These are phyloP conservation scores for Papilio machaon DNA, from an alignment of 1,140 invertebrate genomes.

Conservation along the genomic window DNA sequence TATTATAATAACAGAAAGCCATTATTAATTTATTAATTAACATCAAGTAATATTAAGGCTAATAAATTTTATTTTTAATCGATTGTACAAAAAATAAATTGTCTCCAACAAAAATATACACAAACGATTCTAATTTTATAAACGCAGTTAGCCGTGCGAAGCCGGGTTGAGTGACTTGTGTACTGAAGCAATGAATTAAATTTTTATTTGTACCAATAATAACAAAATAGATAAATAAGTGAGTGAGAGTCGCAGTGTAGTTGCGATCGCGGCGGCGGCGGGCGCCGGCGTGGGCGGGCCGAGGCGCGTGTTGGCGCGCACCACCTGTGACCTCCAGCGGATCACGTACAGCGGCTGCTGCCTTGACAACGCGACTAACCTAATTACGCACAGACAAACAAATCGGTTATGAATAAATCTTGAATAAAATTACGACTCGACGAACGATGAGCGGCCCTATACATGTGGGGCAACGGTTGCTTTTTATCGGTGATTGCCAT, in stretches of 20 bases:
- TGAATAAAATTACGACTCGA: neutral
- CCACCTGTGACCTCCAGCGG: constrained; percentile 86
- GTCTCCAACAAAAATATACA: neutral
- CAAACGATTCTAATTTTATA: neutral
- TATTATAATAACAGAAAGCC: too few relatives aligned
- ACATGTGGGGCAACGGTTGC: too few relatives aligned
- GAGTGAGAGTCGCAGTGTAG: neutral
- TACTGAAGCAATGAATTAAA: constrained; percentile 9
- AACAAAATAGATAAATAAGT: constrained; percentile 15
- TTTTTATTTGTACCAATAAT: constrained; percentile 12
- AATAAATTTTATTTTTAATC: neutral
- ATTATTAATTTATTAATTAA: neutral
- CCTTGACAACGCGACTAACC: constrained; percentile 71
- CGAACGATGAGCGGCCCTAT: too few relatives aligned
- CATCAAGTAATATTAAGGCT: neutral
- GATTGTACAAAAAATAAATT: neutral
- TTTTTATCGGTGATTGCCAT: neutral
- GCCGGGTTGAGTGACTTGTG: constrained; percentile 1
- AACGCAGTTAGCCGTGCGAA: neutral
- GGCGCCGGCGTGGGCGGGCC: constrained; percentile 84
- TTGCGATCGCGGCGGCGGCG: constrained; percentile 74
- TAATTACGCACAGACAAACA: constrained; percentile 40
- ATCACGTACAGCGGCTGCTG: constrained; percentile 77
- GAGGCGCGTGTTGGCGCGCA: constrained; percentile 82
- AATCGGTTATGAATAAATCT: neutral